These are phyloP conservation scores for Poecilia picta DNA, from an alignment of 2,797 vertebrate genomes.

Conservation along the genomic window DNA sequence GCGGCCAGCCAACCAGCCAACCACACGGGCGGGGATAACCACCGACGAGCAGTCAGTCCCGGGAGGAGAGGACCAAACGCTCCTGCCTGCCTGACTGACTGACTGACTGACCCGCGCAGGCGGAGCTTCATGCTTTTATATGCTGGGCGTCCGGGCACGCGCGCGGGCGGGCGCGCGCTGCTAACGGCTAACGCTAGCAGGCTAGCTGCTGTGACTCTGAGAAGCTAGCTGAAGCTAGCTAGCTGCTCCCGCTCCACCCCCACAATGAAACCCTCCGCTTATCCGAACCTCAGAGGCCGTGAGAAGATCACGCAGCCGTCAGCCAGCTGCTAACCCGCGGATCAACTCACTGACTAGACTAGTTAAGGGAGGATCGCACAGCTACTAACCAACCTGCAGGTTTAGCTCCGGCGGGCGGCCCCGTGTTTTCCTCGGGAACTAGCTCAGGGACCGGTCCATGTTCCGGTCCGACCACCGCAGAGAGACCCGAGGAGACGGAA, in stretches of 20 bases:
- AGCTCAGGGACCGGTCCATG: constrained; percentile 73
- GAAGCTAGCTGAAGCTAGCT: constrained; percentile 48
- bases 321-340: constrained; percentile 16
- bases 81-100: too few species aligned
- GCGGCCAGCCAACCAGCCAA: constrained; percentile 27
- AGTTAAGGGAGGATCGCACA: constrained; percentile 28
- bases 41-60: not conserved
- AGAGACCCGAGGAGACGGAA: constrained; percentile 52
- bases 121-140: constrained; percentile 8
- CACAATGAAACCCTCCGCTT: not conserved
- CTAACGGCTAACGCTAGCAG: constrained; percentile 73
- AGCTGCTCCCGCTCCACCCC: constrained; percentile 19
- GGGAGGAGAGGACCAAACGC: not conserved
- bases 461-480: constrained; percentile 39
- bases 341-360: constrained; percentile 30
- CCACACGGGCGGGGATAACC: constrained; percentile 5
- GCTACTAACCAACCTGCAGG: constrained; percentile 77
- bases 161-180: constrained; percentile 24
- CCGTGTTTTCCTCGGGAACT: constrained; percentile 63
- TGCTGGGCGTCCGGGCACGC: not conserved
- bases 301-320: not conserved
- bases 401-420: constrained; percentile 54
- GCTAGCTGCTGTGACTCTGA: constrained; percentile 57
- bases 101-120: constrained; percentile 9
- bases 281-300: not conserved